These are phyloP conservation scores for Monodelphis domestica DNA, from an alignment of 2,797 vertebrate species.

Conservation along the genomic window DNA sequence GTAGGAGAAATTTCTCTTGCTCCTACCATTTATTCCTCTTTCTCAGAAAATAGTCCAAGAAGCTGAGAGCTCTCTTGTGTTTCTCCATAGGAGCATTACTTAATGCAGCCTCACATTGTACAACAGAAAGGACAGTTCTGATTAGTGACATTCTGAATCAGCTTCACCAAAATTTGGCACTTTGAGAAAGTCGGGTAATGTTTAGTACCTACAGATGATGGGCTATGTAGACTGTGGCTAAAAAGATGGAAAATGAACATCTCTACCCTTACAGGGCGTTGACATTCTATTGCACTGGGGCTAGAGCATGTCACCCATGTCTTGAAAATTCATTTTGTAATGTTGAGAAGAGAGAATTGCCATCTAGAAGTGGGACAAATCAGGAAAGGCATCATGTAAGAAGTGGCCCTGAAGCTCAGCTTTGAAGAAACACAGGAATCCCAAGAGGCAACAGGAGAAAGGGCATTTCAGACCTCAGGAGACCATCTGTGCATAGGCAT, in stretches of 20 bases:
- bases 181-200: neutral
- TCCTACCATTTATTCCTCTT: neutral
- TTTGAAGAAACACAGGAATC: neutral
- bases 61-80: neutral
- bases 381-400: neutral
- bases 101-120: neutral
- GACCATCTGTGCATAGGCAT: too few species aligned
- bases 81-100: neutral
- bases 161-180: neutral
- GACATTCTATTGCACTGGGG: neutral
- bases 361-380: neutral
- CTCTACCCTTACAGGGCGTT: neutral
- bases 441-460: too few species aligned
- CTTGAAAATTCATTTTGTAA: neutral
- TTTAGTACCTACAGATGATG: neutral
- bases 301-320: neutral
- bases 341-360: neutral
- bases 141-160: constrained; percentile 6
- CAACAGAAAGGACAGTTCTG: constrained; percentile 38
- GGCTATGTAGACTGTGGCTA: neutral
- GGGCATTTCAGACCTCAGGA: neutral
- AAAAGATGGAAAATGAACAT: neutral
- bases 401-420: neutral
- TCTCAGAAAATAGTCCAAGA: neutral
- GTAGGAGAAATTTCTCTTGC: neutral